Evolutionary conservation across 1,140 invertebrate species (phyloP).

Genomic region (Gonioctena quinquepunctata): DNA sequence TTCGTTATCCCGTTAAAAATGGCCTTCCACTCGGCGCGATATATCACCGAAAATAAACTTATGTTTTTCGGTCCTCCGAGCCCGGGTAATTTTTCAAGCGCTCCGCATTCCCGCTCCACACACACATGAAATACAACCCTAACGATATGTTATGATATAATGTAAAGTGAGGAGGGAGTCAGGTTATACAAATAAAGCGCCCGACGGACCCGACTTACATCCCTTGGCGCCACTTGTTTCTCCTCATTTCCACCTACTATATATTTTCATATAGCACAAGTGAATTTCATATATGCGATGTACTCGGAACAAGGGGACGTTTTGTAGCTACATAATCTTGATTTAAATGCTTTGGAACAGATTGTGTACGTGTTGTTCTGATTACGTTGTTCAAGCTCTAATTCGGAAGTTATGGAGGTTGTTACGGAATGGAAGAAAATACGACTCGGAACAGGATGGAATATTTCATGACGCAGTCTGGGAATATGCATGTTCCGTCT

Average conservation of each 20-base stretch:
- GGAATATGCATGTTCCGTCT: too few species aligned
- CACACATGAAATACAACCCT: conserved; percentile 5
- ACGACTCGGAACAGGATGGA: too few species aligned
- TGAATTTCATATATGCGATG: conserved; percentile 9
- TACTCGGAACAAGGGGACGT: neutral
- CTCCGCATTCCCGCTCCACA: neutral
- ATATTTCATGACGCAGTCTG: too few species aligned
- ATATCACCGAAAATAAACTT: neutral
- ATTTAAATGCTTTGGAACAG: neutral
- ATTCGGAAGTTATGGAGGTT: neutral
- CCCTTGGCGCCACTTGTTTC: conserved; percentile 21
- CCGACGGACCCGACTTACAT: conserved; percentile 2
- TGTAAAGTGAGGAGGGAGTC: conserved; percentile 20
- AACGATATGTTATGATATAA: conserved; percentile 24
- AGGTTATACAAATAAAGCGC: conserved; percentile 23
- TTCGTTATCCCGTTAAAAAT: neutral
- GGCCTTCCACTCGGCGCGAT: neutral
- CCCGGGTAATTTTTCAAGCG: conserved; percentile 7
- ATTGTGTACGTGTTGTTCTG: conserved; percentile 4
- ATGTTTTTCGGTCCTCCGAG: neutral
- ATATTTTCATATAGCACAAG: conserved; percentile 18
- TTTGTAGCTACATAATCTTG: conserved; percentile 7
- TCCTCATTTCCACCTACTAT: conserved; percentile 21
- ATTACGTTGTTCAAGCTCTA: neutral
- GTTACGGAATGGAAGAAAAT: neutral